phyloP scores from a whole-genome alignment of 2,797 vertebrate species.

The Galaxias olidus region DNA sequence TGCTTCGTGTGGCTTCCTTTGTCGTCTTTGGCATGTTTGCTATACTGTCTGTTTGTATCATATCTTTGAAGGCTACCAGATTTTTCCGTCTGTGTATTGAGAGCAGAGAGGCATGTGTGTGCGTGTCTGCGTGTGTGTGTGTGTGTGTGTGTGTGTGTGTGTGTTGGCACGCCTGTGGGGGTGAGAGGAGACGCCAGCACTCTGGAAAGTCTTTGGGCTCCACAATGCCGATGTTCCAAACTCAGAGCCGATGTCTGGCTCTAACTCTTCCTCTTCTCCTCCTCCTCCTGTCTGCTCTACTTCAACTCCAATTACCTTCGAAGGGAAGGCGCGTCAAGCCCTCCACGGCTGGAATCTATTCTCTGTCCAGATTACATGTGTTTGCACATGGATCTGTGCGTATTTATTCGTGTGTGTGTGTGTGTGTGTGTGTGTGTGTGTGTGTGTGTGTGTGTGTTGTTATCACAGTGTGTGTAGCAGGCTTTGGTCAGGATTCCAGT shows the following conservation, averaged over 20 bases:
- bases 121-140: conserved; percentile 14
- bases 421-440: conserved; percentile 22
- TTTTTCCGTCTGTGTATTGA: background rate
- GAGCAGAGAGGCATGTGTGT: background rate
- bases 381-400: conserved; percentile 10
- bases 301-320: background rate
- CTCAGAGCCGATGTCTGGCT: conserved; percentile 23
- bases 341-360: too few species aligned
- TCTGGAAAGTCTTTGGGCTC: conserved; percentile 38
- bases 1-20: conserved; percentile 33
- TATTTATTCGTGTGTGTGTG: background rate
- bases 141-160: conserved; percentile 11
- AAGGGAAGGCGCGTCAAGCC: too few species aligned
- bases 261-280: conserved; percentile 3
- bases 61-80: background rate
- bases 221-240: conserved; percentile 23
- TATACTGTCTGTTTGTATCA: conserved; percentile 30
- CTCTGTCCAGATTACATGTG: background rate
- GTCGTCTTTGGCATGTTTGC: conserved; percentile 16
- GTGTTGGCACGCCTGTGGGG: background rate
- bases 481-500: conserved; percentile 52
- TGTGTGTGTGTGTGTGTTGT: conserved; percentile 6
- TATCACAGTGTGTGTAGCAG: conserved; percentile 27
- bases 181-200: conserved; percentile 13
- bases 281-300: background rate